Evolutionary conservation across 1,140 invertebrate genomes (phyloP).

Genomic region (Drosophila ogumai): DNA sequence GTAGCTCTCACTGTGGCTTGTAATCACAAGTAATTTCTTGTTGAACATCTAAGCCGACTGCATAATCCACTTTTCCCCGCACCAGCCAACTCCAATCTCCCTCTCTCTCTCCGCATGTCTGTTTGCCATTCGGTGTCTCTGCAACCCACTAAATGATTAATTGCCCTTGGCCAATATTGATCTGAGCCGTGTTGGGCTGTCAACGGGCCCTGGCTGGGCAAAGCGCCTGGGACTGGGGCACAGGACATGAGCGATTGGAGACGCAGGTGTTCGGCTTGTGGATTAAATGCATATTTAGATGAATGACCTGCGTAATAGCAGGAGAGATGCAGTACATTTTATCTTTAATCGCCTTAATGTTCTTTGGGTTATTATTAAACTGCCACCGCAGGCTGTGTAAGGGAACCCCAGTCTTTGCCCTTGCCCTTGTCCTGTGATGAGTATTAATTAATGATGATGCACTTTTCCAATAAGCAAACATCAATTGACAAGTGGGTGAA

Average conservation of each 20-base stretch:
- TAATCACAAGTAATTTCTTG: slow-evolving; percentile 48
- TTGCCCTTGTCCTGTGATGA: not conserved
- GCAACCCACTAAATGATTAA: slow-evolving; percentile 56
- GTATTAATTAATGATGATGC: slow-evolving; percentile 45
- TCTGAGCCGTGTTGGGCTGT: slow-evolving; percentile 44
- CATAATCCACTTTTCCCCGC: slow-evolving; percentile 52
- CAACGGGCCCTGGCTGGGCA: slow-evolving; percentile 25
- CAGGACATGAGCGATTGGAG: slow-evolving; percentile 32
- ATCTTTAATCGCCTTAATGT: slow-evolving; percentile 45
- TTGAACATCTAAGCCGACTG: slow-evolving; percentile 57
- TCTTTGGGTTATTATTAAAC: slow-evolving; percentile 30
- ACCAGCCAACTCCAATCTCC: not conserved
- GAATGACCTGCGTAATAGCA: not conserved
- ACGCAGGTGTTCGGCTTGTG: slow-evolving; percentile 26
- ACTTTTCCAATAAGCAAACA: slow-evolving; percentile 36
- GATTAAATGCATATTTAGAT: slow-evolving; percentile 48
- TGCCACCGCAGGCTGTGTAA: slow-evolving; percentile 20
- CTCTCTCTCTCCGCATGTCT: not conserved
- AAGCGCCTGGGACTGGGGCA: not conserved
- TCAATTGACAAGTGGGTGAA: slow-evolving; percentile 16
- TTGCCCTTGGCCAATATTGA: slow-evolving; percentile 53
- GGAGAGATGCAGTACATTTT: slow-evolving; percentile 11
- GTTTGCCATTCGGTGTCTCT: slow-evolving; percentile 18
- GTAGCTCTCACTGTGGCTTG: slow-evolving; percentile 30
- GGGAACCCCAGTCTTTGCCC: not conserved